Conservation (phyloP, 1,140 invertebrate species). For the Tetragnatha versicolor region DNA sequence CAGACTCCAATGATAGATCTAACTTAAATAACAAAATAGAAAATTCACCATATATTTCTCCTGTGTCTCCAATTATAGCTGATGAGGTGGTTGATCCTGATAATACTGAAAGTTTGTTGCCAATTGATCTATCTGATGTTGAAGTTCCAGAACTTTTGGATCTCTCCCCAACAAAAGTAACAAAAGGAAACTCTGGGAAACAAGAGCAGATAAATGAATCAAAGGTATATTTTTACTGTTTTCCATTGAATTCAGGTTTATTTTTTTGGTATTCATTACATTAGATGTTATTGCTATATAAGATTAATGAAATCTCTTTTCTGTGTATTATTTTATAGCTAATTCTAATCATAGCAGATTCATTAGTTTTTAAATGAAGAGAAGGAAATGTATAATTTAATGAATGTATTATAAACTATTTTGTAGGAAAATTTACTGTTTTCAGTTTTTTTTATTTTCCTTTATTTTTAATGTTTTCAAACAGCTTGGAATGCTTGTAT, state of each 20-base stretch:
- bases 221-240: conserved; percentile 4
- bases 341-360: no score
- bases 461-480: neutral
- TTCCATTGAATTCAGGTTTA: no score
- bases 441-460: neutral
- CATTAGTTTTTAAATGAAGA: no score
- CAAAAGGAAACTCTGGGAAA: conserved; percentile 35
- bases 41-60: neutral
- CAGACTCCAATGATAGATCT: neutral
- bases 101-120: conserved; percentile 32
- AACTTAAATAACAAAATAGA: neutral
- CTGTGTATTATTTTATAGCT: no score
- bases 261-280: no score
- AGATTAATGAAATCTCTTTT: no score
- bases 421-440: neutral
- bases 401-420: no score
- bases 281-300: no score
- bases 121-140: conserved; percentile 56
- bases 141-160: conserved; percentile 62
- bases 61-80: conserved; percentile 33
- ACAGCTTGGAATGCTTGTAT: neutral
- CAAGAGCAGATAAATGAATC: no score
- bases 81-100: conserved; percentile 46
- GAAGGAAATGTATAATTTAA: no score
- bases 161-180: conserved; percentile 61